Evolutionary conservation across 2,797 vertebrate species (phyloP).

Genomic region (Momotus momota): DNA sequence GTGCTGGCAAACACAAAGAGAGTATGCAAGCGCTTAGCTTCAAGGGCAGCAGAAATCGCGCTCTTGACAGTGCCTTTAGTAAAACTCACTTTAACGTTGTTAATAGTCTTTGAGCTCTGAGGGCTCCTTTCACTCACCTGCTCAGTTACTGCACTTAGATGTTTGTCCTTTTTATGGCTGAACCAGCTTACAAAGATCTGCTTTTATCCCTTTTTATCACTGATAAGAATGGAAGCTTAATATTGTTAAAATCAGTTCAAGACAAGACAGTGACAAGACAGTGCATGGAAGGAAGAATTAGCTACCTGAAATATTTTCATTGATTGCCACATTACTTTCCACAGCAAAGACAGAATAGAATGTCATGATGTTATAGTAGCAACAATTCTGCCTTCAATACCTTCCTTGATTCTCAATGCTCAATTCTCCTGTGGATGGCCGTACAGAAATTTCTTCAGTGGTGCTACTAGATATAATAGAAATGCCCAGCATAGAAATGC

Average conservation of each 20-base stretch:
- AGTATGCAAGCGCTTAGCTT: background rate
- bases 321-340: background rate
- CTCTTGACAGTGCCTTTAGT: background rate
- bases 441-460: background rate
- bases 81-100: background rate
- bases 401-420: background rate
- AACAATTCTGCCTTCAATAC: background rate
- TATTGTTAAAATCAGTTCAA: background rate
- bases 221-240: background rate
- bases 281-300: background rate
- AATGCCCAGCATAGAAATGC: background rate
- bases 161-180: background rate
- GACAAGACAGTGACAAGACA: background rate
- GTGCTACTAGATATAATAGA: background rate
- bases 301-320: background rate
- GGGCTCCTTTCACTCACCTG: background rate
- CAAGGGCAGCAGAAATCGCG: background rate
- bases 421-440: background rate
- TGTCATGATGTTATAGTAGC: background rate
- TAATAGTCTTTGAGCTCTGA: background rate
- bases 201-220: background rate
- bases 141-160: background rate
- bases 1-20: background rate
- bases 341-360: background rate
- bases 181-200: background rate